Base-by-base conservation (phyloP, 2,888 invertebrate genomes). In the Luffia ferchaultella region DNA sequence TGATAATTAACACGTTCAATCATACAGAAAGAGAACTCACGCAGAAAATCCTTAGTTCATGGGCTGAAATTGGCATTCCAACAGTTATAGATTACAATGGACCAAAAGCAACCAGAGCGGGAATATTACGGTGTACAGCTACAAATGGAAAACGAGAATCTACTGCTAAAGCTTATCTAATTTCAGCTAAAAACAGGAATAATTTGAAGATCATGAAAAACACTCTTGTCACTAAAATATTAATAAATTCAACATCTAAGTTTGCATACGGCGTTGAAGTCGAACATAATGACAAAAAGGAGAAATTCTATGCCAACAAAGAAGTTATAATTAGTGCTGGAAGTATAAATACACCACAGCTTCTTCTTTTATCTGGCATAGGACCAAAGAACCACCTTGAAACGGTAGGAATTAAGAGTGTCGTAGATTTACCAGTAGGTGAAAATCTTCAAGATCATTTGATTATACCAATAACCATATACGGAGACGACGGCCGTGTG, bases 401-500 rank as follows among this genome's bases (percentile, higher is more conserved):
- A 12, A 46, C 68, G 1, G 67, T 73, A 9, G 68, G 73, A 5
- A 79, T 85, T 45, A 12, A 58, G 0, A 65, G 75, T 1, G 55
- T 75, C 43, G 61, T 73, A n/a, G 65, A 86, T 56, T 70, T 70
- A 2, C 70, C 73, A 0, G 87, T 87, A 0, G 87, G 87, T 0
- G 59, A 72, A 53, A 85, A 86, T 61, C 68, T 87, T 16, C 85
- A 86, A 58, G 87, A 87, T 55, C 87, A 87, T 58, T 60, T 70
- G 16, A 60, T 63, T 16, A 58, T 76, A 18, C 82, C 79, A 3
- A 49, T 85, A 0, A 61, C 68, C 0, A 59, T 85, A 16, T 72
- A 61, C 45, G 71, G 61, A 1, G 57, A 70, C 61, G 40, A 64
- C 82, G 2, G 56, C 60, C 1, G 45, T 20, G 12, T 58, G 58